Evolutionary conservation across 2,888 invertebrate genomes (phyloP).

Genomic region (Apocheima hispidaria): DNA sequence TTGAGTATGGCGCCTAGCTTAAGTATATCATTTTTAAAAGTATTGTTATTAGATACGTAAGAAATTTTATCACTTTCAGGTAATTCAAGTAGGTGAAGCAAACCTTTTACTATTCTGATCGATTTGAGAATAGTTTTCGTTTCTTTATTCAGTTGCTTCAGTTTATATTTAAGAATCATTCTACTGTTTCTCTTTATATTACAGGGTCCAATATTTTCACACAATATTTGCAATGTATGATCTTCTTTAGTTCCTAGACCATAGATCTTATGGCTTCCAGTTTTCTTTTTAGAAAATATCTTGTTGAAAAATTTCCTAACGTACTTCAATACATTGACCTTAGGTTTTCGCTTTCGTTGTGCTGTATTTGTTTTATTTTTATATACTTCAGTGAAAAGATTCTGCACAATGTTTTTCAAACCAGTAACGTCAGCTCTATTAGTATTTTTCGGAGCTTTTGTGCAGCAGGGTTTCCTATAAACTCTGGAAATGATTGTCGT

Average conservation of each 20-base stretch:
- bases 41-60: conserved; percentile 27
- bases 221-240: conserved; percentile 59
- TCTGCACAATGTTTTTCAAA: conserved; percentile 39
- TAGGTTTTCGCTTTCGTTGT: conserved; percentile 48
- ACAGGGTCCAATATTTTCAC: conserved; percentile 63
- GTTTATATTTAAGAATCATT: conserved; percentile 55
- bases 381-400: conserved; percentile 42
- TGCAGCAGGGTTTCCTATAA: conserved; percentile 28
- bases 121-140: conserved; percentile 61
- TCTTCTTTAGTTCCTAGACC: conserved; percentile 47
- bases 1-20: conserved; percentile 62
- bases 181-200: conserved; percentile 51
- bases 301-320: conserved; percentile 64
- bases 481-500: conserved; percentile 46
- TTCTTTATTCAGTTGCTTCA: conserved; percentile 62
- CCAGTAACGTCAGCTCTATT: conserved; percentile 32
- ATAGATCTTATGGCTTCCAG: conserved; percentile 33
- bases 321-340: conserved; percentile 52
- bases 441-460: conserved; percentile 15
- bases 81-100: conserved; percentile 56
- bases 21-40: conserved; percentile 49
- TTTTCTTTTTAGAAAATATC: conserved; percentile 52
- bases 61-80: conserved; percentile 33
- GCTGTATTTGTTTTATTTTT: conserved; percentile 38
- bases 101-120: conserved; percentile 67